Conservation (phyloP, 2,113 vertebrate genomes). For the Gasterosteus nipponicus region DNA sequence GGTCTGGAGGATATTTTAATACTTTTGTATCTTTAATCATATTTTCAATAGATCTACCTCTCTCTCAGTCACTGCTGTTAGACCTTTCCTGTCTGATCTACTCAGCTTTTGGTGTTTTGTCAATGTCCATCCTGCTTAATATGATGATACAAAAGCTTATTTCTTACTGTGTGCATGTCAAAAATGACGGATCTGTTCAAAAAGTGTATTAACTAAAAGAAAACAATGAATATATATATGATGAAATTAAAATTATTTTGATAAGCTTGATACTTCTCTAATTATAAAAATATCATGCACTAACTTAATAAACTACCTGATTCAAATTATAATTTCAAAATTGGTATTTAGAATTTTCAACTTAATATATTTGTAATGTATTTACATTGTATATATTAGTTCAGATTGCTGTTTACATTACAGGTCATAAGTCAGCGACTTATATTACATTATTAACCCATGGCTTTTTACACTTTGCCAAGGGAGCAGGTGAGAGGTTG, state of each 20-base stretch:
- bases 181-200: neutral
- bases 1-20: constrained; percentile 14
- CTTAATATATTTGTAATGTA: too few species aligned
- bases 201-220: neutral
- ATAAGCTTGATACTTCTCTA: neutral
- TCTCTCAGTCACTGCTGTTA: neutral
- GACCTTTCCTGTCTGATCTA: neutral
- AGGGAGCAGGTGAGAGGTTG: too few species aligned
- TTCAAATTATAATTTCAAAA: neutral
- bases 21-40: constrained; percentile 43
- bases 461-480: too few species aligned
- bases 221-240: neutral
- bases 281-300: neutral
- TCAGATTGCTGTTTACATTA: too few species aligned
- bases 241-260: neutral
- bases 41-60: constrained; percentile 10
- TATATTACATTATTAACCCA: too few species aligned
- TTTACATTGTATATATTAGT: too few species aligned
- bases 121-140: neutral
- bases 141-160: neutral
- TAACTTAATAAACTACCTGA: neutral
- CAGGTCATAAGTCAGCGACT: too few species aligned
- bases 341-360: neutral
- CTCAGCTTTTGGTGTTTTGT: neutral
- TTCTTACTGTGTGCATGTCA: neutral